A percentile compares a stretch with the other conserved stretches of the same genome.
Evolutionary conservation across 2,113 vertebrate species (phyloP).

Genomic region (Recurvirostra avosetta): DNA sequence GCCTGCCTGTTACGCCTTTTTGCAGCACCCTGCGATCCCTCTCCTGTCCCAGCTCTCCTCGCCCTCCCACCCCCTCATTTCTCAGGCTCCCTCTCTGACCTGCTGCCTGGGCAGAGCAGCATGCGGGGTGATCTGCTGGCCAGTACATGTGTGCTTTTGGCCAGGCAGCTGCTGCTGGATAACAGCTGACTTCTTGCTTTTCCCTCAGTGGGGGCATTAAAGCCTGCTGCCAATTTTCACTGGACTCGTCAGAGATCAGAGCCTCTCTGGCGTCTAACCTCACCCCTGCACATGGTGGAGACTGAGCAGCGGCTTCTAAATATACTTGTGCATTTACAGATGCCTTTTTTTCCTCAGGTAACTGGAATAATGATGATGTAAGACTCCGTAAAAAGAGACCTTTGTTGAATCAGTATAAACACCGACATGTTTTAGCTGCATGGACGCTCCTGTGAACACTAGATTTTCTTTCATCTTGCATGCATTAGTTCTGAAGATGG

Average conservation of each 20-base stretch:
- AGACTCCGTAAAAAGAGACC: neutral
- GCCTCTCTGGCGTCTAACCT: neutral
- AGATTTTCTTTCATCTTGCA: neutral
- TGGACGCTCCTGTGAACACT: neutral
- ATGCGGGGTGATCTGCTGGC: neutral
- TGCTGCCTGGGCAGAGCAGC: constrained; percentile 16
- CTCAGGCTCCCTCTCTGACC: constrained; percentile 58
- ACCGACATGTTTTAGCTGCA: neutral
- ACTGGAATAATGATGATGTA: neutral
- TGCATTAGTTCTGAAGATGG: neutral
- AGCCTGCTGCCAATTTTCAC: constrained; percentile 41
- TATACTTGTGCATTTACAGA: neutral
- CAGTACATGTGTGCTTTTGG: neutral
- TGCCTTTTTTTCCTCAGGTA: neutral
- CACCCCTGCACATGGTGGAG: neutral
- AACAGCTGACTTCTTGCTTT: constrained; percentile 45
- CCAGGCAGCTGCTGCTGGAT: constrained; percentile 52
- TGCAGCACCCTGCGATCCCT: neutral
- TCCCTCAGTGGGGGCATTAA: constrained; percentile 31
- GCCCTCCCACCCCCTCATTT: constrained; percentile 61
- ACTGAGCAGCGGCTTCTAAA: neutral
- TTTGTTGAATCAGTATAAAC: neutral
- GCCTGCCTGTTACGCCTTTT: neutral
- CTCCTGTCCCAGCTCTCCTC: neutral
- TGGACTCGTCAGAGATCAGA: neutral